phyloP scores from a whole-genome alignment of 2,888 invertebrate genomes.

The Drosophila pseudotakahashii region DNA sequence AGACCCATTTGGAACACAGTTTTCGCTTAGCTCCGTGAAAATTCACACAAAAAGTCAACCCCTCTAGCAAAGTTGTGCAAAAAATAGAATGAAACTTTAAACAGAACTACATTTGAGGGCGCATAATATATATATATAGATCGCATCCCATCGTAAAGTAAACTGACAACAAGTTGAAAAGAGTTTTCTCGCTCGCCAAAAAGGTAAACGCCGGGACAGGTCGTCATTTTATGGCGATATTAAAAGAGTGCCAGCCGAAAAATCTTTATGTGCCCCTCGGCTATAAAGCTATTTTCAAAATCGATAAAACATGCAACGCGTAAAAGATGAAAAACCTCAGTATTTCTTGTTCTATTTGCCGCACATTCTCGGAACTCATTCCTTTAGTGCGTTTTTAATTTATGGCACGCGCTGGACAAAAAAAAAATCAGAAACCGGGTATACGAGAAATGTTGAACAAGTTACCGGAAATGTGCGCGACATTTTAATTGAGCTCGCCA shows the following conservation, averaged over 20 bases:
- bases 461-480: slow-evolving; percentile 81
- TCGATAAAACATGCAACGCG: slow-evolving; percentile 34
- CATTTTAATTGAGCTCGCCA: slow-evolving; percentile 81
- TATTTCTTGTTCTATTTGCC: neutral
- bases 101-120: slow-evolving; percentile 25
- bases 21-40: slow-evolving; percentile 57
- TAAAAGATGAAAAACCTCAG: slow-evolving; percentile 21
- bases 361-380: slow-evolving; percentile 29
- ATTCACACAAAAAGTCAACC: slow-evolving; percentile 45
- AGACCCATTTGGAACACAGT: slow-evolving; percentile 71
- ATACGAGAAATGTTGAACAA: slow-evolving; percentile 26
- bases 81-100: slow-evolving; percentile 63
- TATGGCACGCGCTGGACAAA: slow-evolving; percentile 59
- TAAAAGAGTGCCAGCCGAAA: slow-evolving; percentile 32
- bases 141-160: slow-evolving; percentile 41
- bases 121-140: slow-evolving; percentile 22
- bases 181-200: slow-evolving; percentile 11
- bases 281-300: slow-evolving; percentile 56
- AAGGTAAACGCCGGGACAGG: slow-evolving; percentile 28
- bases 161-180: slow-evolving; percentile 42
- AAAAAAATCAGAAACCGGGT: slow-evolving; percentile 21
- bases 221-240: slow-evolving; percentile 34
- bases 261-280: slow-evolving; percentile 37
- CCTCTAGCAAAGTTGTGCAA: slow-evolving; percentile 58
- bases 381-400: slow-evolving; percentile 35